phyloP scores from a whole-genome alignment of 2,113 vertebrate species.

The Tringa solitaria region DNA sequence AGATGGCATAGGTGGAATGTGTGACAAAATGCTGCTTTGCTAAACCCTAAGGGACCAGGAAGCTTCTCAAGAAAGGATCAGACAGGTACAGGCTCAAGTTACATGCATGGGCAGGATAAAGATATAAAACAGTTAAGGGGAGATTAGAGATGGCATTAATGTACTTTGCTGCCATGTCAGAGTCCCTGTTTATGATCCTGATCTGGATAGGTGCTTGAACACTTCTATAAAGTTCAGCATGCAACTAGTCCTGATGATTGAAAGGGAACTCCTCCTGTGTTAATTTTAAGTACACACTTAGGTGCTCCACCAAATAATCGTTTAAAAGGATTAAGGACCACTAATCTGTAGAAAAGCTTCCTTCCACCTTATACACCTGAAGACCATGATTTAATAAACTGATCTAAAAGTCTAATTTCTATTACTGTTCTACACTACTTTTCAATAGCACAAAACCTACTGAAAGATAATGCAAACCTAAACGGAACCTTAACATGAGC shows the following conservation, averaged over 20 bases:
- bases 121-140: background rate
- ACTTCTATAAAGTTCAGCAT: background rate
- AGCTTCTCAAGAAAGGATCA: background rate
- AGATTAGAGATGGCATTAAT: background rate
- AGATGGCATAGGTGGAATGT: background rate
- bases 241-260: background rate
- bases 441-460: background rate
- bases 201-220: background rate
- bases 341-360: background rate
- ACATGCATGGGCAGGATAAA: background rate
- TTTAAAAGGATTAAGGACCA: background rate
- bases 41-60: background rate
- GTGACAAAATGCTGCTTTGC: background rate
- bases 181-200: background rate
- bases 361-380: background rate
- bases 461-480: background rate
- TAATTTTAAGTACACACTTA: background rate
- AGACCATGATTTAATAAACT: background rate
- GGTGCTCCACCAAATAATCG: background rate
- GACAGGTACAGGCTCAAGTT: background rate
- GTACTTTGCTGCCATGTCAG: background rate
- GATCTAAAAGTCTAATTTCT: background rate
- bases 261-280: background rate
- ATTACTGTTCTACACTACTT: background rate
- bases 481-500: background rate